These are phyloP conservation scores for Rotaria sp. DNA, from an alignment of 2,888 invertebrate species.

Conservation along the genomic window DNA sequence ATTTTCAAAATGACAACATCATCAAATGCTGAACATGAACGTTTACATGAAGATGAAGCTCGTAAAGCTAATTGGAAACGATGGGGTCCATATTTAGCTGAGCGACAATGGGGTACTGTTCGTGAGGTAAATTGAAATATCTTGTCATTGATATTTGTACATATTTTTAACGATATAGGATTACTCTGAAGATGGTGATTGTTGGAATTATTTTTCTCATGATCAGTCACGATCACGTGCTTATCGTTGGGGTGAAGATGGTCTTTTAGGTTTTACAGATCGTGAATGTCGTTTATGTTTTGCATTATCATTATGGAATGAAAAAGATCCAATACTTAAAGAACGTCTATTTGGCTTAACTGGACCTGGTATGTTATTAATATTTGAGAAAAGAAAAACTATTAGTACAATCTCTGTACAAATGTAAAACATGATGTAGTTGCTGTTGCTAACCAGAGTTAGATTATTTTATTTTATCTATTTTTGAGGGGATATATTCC, in stretches of 20 bases:
- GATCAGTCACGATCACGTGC: conserved; percentile 48
- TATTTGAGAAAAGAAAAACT: too few relatives aligned
- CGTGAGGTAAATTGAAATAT: conserved; percentile 48
- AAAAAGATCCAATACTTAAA: conserved; percentile 45
- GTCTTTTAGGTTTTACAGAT: conserved; percentile 41
- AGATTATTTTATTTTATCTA: too few relatives aligned
- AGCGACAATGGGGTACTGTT: conserved; percentile 56
- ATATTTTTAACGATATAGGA: background rate
- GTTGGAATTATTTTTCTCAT: conserved; percentile 52
- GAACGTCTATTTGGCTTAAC: conserved; percentile 54
- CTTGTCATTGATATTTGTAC: background rate
- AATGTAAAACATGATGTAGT: too few relatives aligned
- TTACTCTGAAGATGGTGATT: conserved; percentile 6
- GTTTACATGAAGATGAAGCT: background rate
- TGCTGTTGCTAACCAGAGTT: too few relatives aligned
- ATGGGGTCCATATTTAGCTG: conserved; percentile 55
- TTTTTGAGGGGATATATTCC: too few relatives aligned
- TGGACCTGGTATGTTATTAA: background rate
- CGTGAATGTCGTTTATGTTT: conserved; percentile 6
- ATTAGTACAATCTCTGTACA: too few relatives aligned
- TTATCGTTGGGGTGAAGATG: conserved; percentile 55
- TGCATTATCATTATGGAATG: conserved; percentile 51
- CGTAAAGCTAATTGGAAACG: conserved; percentile 47
- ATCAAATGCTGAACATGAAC: background rate
- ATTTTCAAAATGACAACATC: background rate